phyloP scores from a whole-genome alignment of 2,888 invertebrate species.

The Bimastos eiseni region DNA sequence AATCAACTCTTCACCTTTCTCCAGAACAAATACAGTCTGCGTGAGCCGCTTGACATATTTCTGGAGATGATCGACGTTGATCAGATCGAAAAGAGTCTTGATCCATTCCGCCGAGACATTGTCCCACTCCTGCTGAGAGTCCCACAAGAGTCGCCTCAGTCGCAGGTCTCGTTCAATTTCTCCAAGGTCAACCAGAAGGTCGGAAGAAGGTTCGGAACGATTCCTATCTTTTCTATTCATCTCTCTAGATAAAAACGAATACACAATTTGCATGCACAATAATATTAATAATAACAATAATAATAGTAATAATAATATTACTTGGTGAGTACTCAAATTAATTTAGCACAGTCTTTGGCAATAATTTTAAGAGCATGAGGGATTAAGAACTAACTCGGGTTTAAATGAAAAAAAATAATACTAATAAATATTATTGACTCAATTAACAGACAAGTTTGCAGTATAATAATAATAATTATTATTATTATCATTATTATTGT shows the following conservation, averaged over 20 bases:
- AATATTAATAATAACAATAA: too few species aligned
- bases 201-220: conserved; percentile 49
- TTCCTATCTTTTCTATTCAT: neutral
- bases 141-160: conserved; percentile 79
- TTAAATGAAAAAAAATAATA: too few species aligned
- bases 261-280: neutral
- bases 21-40: conserved; percentile 62
- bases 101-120: conserved; percentile 55
- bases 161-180: conserved; percentile 71
- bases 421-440: too few species aligned
- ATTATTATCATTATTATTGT: too few species aligned
- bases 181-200: conserved; percentile 57
- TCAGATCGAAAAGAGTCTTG: conserved; percentile 55
- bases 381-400: too few species aligned
- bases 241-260: neutral
- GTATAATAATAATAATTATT: too few species aligned
- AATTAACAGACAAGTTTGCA: too few species aligned
- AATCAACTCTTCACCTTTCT: conserved; percentile 54
- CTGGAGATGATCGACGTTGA: conserved; percentile 60
- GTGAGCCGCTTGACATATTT: conserved; percentile 61
- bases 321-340: too few species aligned
- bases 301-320: too few species aligned
- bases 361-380: too few species aligned
- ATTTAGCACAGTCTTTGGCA: too few species aligned
- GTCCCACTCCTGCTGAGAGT: conserved; percentile 77